Evolutionary conservation across 2,888 invertebrate genomes (phyloP), one percentile per base, ranked within the genome.

Genomic region (Lamellibrachia columna): DNA sequence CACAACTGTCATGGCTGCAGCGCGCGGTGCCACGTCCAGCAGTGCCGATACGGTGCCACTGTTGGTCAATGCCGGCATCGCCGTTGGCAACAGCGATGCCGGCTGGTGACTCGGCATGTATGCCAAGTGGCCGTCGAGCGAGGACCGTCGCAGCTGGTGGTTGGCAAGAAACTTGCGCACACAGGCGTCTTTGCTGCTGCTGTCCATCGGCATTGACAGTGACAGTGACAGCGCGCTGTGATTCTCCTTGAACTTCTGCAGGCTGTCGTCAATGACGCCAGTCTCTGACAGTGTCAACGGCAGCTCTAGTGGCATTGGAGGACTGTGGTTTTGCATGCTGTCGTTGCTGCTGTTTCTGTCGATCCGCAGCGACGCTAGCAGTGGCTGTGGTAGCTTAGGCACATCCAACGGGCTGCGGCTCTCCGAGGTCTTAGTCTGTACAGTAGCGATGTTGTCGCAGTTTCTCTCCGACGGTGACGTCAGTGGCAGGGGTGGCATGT

Each of bases 161-260:
- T 75, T 75, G n/a, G 75, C 75, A 75, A 75, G 75, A 75, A 75
- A 75, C 75, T 75, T 75, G 75, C 75, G 75, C 75, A 75, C 75
- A n/a, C 75, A 75, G 15, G 75, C 75, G 22, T 75, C 75, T 75
- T 75, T 75, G 75, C 75, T 75, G 75, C 22, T n/a, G 22, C 1
- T 22, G 75, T 75, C 75, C 22, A n/a, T 4, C 75, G 75, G 75
- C 75, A 75, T 75, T n/a, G 75, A 75, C 75, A 75, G 75, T 6
- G 75, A 75, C 75, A 75, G 75, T 22, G 75, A 75, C 22, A 75
- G 75, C 22, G 75, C 75, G 22, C 75, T 75, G 75, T 75, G 75
- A 6, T 75, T 75, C 75, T 75, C 75, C 75, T 75, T 75, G 75
- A 75, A 75, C 75, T 75, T 75, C 75, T 75, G 75, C 15, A 75